Evolutionary conservation across 1,140 invertebrate genomes (phyloP).

Genomic region (Macrosteles quadrilineatus): DNA sequence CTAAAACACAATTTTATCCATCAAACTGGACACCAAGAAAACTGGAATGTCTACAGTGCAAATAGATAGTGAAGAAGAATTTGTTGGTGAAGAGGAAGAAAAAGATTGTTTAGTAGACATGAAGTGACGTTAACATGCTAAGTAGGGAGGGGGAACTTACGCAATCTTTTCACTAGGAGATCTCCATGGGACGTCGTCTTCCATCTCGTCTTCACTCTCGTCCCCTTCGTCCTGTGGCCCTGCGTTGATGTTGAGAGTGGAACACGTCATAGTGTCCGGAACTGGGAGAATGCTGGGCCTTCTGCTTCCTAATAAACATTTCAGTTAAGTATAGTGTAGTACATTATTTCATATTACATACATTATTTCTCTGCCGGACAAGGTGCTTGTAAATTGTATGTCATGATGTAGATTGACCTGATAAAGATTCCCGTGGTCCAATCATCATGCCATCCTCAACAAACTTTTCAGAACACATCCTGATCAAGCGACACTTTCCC

Average conservation of each 20-base stretch:
- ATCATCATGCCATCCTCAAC: too few relatives aligned
- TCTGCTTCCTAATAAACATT: too few relatives aligned
- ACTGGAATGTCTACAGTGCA: conserved; percentile 3
- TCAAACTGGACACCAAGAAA: conserved; percentile 4
- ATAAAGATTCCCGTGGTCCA: too few relatives aligned
- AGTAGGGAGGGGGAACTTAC: conserved; percentile 59
- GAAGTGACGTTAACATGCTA: conserved; percentile 10
- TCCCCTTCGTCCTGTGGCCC: conserved; percentile 71
- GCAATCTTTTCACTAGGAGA: conserved; percentile 87
- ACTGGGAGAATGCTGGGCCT: conserved; percentile 84
- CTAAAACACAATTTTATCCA: too few relatives aligned
- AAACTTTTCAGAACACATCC: too few relatives aligned
- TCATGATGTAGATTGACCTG: too few relatives aligned
- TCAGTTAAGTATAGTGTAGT: conserved; percentile 34
- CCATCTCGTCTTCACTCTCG: conserved; percentile 84
- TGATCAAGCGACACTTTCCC: too few relatives aligned
- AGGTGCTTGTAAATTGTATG: too few relatives aligned
- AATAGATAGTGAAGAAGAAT: neutral
- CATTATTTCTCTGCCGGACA: too few relatives aligned
- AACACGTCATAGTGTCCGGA: conserved; percentile 83
- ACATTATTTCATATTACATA: neutral
- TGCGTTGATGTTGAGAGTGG: conserved; percentile 69
- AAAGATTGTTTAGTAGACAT: conserved; percentile 11
- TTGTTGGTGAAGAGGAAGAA: conserved; percentile 42
- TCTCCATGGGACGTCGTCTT: conserved; percentile 86